Conservation (phyloP, 2,888 invertebrate species). For the Protonemura montana region DNA sequence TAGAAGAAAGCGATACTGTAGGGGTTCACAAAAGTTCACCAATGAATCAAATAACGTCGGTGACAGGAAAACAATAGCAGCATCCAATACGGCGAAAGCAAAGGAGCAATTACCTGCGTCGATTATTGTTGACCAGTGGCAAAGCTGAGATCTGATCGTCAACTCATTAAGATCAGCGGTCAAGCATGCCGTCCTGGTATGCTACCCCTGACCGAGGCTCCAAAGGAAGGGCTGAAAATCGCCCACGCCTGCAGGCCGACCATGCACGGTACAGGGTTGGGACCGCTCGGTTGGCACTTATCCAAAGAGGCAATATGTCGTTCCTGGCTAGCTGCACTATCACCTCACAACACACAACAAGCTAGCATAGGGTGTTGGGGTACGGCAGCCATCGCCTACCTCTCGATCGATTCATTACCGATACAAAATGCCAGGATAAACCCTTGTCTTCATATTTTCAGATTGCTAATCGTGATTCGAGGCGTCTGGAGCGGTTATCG, state of each 20-base stretch:
- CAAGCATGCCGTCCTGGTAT: neutral
- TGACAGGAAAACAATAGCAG: neutral
- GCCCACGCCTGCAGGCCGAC: neutral
- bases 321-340: neutral
- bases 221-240: neutral
- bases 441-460: neutral
- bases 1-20: neutral
- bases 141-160: neutral
- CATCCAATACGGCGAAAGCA: neutral
- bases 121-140: neutral
- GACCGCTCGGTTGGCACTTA: neutral
- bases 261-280: neutral
- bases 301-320: neutral
- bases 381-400: neutral
- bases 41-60: neutral
- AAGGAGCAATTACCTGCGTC: neutral
- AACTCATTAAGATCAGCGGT: neutral
- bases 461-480: neutral
- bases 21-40: neutral
- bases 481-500: too few species aligned
- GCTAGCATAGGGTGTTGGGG: neutral
- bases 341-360: slow-evolving; percentile 12
- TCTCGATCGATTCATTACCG: neutral
- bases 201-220: neutral
- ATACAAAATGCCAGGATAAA: neutral